phyloP scores from a whole-genome alignment of 2,797 vertebrate genomes.

The Thripadectes ignobilis region DNA sequence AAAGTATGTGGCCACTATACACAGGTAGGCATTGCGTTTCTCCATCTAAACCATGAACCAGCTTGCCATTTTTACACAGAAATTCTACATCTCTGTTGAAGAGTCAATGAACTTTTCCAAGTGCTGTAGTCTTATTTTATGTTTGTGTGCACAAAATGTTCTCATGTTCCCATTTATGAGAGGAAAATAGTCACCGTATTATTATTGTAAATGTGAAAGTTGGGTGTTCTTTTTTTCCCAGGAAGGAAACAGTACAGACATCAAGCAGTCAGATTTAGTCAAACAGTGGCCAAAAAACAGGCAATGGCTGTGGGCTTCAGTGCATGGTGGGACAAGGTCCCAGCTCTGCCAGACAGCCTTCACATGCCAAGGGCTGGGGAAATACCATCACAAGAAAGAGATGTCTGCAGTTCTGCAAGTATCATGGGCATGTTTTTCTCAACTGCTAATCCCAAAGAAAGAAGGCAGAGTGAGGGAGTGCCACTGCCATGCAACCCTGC shows the following conservation, averaged over 20 bases:
- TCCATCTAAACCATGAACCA: background rate
- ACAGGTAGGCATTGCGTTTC: conserved; percentile 74
- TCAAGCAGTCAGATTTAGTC: background rate
- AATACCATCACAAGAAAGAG: background rate
- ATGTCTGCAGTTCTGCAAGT: background rate
- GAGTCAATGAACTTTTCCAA: background rate
- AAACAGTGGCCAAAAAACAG: background rate
- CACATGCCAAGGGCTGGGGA: background rate
- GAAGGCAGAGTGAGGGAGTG: background rate
- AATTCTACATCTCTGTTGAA: background rate
- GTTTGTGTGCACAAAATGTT: background rate
- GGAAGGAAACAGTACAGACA: background rate
- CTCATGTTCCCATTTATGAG: background rate
- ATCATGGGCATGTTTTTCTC: background rate
- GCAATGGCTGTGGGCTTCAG: background rate
- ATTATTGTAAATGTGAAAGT: background rate
- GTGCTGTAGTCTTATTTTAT: background rate
- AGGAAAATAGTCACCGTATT: background rate
- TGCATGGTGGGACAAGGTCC: accelerated
- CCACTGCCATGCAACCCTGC: background rate
- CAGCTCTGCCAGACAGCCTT: background rate
- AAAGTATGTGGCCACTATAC: conserved; percentile 82
- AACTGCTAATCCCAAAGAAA: background rate
- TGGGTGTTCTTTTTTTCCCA: background rate
- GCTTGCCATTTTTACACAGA: background rate